Base-by-base conservation (phyloP, 2,113 vertebrate species). In the Larimichthys crocea region DNA sequence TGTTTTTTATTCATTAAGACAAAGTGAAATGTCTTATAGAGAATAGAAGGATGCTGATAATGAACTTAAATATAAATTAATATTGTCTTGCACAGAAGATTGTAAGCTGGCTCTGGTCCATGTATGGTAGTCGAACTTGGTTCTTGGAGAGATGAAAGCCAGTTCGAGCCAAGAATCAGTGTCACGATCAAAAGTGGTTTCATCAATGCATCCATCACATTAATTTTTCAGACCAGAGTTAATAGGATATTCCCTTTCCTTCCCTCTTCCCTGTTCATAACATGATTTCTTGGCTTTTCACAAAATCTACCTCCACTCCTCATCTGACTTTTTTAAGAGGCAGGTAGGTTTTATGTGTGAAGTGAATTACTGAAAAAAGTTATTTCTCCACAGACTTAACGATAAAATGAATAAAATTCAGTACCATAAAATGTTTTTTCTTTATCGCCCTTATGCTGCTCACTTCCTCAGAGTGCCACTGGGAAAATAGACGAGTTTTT, bases 401-500 rank as follows among this genome's bases (percentile, higher is more conserved):
- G 57, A 24, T 52, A 56, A 69, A 88, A 70, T 65, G 0, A 69
- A 26, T 56, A 9, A 4, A 8, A 19, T 31, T 64, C 3, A 59
- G 4, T 48, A n/a, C 12, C 62, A 71, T 71, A 60, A 86, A 72
- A 84, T n/a, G 4, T 49, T 80, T 52, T 60, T 49, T 20, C 19
- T 74, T 82, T 59, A 31, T 35, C 63, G 6, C 3, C 3, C 14
- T 24, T 61, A 56, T 80, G 17, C 60, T 80, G 20, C 53, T 73
- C 52, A 11, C 52, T 65, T 29, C 55, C 22, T 73, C 91, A 98
- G 97, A 96, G 94, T 84, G 97, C 97, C 89, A 96, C 96, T 0
- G 98, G 98, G 49, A 99, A 97, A 92, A 94, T 97, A 80, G 98
- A 99, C 19, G 98, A 99, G 86, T 99, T 99, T 92, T 99, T 99